A percentile compares a stretch with the other conserved stretches of the same genome.
Evolutionary conservation across 2,113 vertebrate genomes (phyloP).

Genomic region (Sander vitreus): DNA sequence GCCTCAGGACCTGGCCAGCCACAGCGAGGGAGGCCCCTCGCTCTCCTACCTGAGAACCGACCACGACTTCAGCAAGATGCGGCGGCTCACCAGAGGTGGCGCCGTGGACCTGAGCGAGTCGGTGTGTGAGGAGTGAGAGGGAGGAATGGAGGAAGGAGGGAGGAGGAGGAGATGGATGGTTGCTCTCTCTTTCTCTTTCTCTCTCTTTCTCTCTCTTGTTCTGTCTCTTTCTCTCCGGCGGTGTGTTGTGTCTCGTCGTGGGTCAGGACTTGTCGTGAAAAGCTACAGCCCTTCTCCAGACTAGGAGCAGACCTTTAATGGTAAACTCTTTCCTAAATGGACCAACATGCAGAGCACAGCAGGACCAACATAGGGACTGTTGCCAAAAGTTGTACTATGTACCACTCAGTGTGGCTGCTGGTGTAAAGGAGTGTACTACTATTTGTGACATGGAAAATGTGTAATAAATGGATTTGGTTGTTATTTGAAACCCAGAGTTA

Average conservation of each 20-base stretch:
- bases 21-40: conserved; percentile 81
- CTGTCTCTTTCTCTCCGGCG: conserved; percentile 63
- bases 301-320: conserved; percentile 41
- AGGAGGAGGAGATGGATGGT: conserved; percentile 46
- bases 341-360: conserved; percentile 52
- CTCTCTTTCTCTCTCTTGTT: conserved; percentile 60
- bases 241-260: conserved; percentile 62
- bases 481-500: conserved; percentile 65
- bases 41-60: conserved; percentile 87
- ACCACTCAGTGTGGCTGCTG: conserved; percentile 59
- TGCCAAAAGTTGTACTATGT: conserved; percentile 59
- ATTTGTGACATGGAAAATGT: conserved; percentile 75
- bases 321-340: conserved; percentile 59
- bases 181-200: conserved; percentile 54
- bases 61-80: conserved; percentile 87
- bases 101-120: conserved; percentile 88
- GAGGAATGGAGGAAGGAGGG: conserved; percentile 36
- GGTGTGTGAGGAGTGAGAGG: conserved; percentile 85
- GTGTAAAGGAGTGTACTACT: conserved; percentile 68
- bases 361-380: conserved; percentile 45
- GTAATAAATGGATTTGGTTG: conserved; percentile 72
- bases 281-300: conserved; percentile 50
- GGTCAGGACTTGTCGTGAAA: conserved; percentile 66
- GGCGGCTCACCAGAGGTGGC: conserved; percentile 86
- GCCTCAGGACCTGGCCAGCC: conserved; percentile 81